Evolutionary conservation across 2,888 invertebrate species (phyloP), one percentile per base, ranked within the genome.

Genomic region (Sarcophaga caerulescens): DNA sequence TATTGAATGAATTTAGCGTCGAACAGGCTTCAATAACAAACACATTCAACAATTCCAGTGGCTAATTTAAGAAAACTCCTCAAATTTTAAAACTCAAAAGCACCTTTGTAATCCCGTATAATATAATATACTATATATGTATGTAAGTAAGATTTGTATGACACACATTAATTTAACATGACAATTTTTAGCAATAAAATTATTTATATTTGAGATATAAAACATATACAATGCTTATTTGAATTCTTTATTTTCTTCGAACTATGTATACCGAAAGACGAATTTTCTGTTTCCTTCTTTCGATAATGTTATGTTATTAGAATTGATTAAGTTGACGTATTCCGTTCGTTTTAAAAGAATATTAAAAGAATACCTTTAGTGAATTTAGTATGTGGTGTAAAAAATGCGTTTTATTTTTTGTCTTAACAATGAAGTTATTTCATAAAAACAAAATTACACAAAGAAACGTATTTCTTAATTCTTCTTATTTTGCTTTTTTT

Each of bases 341-440:
- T 35, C 10, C 35, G 35, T 35, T 35, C 35, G 8, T 35, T 2
- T 35, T 35, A 2, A 35, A 10, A 35, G 1, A 35, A 35, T 35
- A 35, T 35, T 6, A 6, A 35, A 35, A 35, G 0, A 35, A 52
- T 17, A 52, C 17, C 12, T 52, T 4, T 4, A 52, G 17, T 14
- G 5, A 52, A 52, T 68, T 82, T 82, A 68, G 73, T 62, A 65
- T 76, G 73, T 84, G 84, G 81, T 84, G 81, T 86, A 86, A 83
- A 86, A 82, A 86, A 84, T 86, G 84, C 81, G 62, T 81, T 78
- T 86, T 86, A 84, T 86, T 84, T 75, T 66, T 79, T 82, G 81
- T 81, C 81, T 84, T 84, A 86, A 84, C 81, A 81, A 81, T 81
- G 74, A 65, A 78, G 77, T 75, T 86, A 81, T 71, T 75, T 80